phyloP scores from a whole-genome alignment of 2,113 vertebrate species.

The Dendropsophus ebraccatus region DNA sequence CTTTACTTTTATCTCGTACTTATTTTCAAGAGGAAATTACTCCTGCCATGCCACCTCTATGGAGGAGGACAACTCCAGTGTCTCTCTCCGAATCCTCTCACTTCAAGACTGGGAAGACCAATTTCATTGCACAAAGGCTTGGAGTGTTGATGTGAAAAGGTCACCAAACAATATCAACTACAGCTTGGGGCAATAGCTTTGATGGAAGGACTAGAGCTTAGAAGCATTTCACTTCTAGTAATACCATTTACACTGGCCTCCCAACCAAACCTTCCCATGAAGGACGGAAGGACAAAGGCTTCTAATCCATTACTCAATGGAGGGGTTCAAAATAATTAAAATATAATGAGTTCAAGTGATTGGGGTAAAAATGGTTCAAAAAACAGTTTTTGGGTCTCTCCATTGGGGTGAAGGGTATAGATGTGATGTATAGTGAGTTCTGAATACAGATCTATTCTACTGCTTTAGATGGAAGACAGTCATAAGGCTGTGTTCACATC shows the following conservation, averaged over 20 bases:
- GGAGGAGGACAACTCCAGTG: slow-evolving; percentile 39
- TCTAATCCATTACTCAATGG: slow-evolving; percentile 11
- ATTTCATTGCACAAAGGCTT: slow-evolving; percentile 70
- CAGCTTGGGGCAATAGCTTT: slow-evolving; percentile 58
- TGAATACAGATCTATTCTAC: too few species aligned
- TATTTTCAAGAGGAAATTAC: slow-evolving; percentile 18
- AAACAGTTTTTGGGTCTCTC: not conserved
- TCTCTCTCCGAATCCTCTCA: slow-evolving; percentile 61
- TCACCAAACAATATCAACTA: slow-evolving; percentile 64
- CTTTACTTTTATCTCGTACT: not conserved
- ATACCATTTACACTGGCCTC: slow-evolving; percentile 57
- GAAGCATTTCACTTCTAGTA: slow-evolving; percentile 56
- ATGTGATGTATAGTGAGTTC: not conserved
- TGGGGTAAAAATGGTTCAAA: not conserved
- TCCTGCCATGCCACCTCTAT: slow-evolving; percentile 21
- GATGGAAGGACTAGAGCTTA: slow-evolving; percentile 60
- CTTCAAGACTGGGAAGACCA: slow-evolving; percentile 64
- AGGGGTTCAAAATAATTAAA: slow-evolving; percentile 4
- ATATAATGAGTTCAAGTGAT: slow-evolving; percentile 2
- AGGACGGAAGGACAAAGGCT: not conserved
- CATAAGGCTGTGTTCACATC: too few species aligned
- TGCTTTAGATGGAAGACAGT: too few species aligned
- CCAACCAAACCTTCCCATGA: slow-evolving; percentile 9
- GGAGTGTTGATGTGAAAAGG: slow-evolving; percentile 70
- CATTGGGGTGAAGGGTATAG: not conserved